phyloP scores from a whole-genome alignment of 2,113 vertebrate species.

The Leuciscus idus region DNA sequence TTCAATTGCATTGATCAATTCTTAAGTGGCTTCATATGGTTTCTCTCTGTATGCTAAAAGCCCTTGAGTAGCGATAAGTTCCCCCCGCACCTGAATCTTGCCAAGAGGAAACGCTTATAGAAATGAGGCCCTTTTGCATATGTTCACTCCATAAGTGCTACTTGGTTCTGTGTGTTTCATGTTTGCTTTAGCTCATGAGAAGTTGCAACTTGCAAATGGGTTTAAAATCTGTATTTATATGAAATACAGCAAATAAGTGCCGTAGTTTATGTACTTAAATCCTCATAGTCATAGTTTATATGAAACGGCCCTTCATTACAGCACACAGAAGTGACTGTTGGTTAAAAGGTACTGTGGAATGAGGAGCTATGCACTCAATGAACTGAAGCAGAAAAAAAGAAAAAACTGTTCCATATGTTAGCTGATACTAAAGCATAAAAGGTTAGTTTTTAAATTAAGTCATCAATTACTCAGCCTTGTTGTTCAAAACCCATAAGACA shows the following conservation, averaged over 20 bases:
- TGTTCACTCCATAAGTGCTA: constrained; percentile 31
- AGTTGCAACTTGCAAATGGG: background rate
- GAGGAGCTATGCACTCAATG: background rate
- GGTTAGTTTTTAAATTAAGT: no score
- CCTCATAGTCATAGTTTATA: background rate
- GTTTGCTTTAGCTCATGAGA: background rate
- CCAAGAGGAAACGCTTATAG: constrained; percentile 45
- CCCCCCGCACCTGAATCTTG: constrained; percentile 49
- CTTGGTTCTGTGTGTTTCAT: constrained; percentile 36
- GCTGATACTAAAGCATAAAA: background rate
- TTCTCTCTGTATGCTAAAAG: constrained; percentile 44
- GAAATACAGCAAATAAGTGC: background rate
- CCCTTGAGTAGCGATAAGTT: constrained; percentile 28
- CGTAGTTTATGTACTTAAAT: background rate
- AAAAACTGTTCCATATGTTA: background rate
- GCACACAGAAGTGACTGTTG: constrained; percentile 6
- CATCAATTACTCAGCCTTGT: no score
- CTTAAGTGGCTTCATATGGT: constrained; percentile 57
- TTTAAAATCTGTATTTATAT: background rate
- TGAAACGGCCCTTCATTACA: constrained; percentile 8
- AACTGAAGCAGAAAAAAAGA: background rate
- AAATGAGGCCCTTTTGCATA: constrained; percentile 35
- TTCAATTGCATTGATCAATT: constrained; percentile 45
- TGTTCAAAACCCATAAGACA: no score
- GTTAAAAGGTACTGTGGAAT: background rate